Percentiles rank a stretch among this genome's conserved stretches.
Evolutionary conservation across 92 coral and sea anemone genomes (phyloP).

Genomic region (Phymanthus crucifer): DNA sequence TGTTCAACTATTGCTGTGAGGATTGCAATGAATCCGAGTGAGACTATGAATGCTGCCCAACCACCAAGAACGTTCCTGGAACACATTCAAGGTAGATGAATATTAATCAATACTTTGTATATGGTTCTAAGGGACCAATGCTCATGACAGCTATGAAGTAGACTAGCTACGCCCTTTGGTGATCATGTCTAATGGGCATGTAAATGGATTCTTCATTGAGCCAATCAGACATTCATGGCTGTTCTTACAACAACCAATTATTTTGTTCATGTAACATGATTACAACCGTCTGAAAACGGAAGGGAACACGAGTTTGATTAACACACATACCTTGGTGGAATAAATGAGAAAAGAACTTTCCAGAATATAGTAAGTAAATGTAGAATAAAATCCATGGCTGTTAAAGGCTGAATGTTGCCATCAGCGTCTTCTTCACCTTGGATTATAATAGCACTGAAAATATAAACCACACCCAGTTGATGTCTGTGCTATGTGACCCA

Average conservation of each 20-base stretch:
- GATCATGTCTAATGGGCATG: not conserved
- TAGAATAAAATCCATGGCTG: slow-evolving; percentile 61
- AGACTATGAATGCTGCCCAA: slow-evolving; percentile 72
- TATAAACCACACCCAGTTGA: not conserved
- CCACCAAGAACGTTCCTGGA: slow-evolving; percentile 71
- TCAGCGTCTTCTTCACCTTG: slow-evolving; percentile 72
- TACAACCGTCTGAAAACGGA: not conserved
- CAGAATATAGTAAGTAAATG: slow-evolving; percentile 85
- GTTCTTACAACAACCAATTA: too few relatives aligned
- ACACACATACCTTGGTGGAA: slow-evolving; percentile 72
- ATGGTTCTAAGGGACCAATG: too few relatives aligned
- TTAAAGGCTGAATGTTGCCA: slow-evolving; percentile 65
- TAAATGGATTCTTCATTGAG: too few relatives aligned
- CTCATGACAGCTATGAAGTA: too few relatives aligned
- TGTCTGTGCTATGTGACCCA: too few relatives aligned
- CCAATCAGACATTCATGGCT: too few relatives aligned
- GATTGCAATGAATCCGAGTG: slow-evolving; percentile 66
- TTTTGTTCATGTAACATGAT: too few relatives aligned
- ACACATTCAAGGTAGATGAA: not conserved
- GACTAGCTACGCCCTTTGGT: not conserved
- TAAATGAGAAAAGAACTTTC: slow-evolving; percentile 85
- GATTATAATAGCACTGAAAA: slow-evolving; percentile 68
- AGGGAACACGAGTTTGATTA: not conserved
- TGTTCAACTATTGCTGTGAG: slow-evolving; percentile 89
- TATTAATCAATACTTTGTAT: too few relatives aligned